A percentile compares a stretch with the other conserved stretches of the same genome.
Evolutionary conservation across 2,888 invertebrate species (phyloP).

Genomic region (Laothoe populi): DNA sequence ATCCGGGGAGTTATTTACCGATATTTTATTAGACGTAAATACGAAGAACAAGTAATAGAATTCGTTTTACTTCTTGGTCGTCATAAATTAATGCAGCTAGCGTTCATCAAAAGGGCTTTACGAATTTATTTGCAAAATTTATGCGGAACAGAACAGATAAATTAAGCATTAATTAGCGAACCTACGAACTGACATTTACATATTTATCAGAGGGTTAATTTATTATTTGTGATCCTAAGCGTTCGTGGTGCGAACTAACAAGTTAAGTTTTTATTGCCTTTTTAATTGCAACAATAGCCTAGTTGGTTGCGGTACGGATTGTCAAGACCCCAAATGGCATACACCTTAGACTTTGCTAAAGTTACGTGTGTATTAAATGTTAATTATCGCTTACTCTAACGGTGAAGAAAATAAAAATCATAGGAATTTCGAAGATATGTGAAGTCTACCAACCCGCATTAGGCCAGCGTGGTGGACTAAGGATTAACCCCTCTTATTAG

Average conservation of each 20-base stretch:
- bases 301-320: no score
- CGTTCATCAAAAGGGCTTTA: conserved; percentile 60
- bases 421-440: no score
- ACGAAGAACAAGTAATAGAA: conserved; percentile 40
- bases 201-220: conserved; percentile 71
- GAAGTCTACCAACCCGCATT: no score
- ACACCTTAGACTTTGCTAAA: no score
- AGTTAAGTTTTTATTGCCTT: conserved; percentile 23
- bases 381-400: no score
- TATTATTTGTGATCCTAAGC: conserved; percentile 62
- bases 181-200: conserved; percentile 69
- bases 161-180: conserved; percentile 75
- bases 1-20: conserved; percentile 46
- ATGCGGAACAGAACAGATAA: conserved; percentile 72
- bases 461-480: no score
- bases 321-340: no score
- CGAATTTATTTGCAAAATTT: conserved; percentile 71
- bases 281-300: conserved; percentile 17
- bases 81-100: conserved; percentile 55
- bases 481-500: no score
- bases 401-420: no score
- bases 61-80: conserved; percentile 56
- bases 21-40: conserved; percentile 51
- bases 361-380: no score
- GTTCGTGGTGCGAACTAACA: conserved; percentile 30